These are phyloP conservation scores for Zophobas morio DNA, from an alignment of 1,140 invertebrate species.

Conservation along the genomic window DNA sequence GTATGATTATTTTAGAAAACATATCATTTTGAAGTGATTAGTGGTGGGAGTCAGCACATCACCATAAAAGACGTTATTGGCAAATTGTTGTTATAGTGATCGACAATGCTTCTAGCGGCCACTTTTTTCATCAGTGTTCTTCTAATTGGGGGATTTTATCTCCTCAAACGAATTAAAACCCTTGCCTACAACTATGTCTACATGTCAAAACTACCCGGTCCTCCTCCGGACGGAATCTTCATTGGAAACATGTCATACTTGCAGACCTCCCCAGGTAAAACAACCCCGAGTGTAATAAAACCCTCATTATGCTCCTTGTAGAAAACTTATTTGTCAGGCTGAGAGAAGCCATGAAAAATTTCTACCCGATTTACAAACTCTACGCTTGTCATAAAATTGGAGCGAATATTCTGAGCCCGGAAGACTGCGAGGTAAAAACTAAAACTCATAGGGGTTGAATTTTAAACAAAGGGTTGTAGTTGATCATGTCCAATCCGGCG, in stretches of 20 bases:
- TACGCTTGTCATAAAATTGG: constrained; percentile 5
- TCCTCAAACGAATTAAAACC: background rate
- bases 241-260: background rate
- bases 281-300: background rate
- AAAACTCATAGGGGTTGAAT: background rate
- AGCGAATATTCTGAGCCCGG: constrained; percentile 17
- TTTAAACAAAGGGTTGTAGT: constrained; percentile 1
- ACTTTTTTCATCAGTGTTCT: too few species aligned
- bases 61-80: too few species aligned
- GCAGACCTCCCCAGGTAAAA: constrained; percentile 17
- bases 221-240: background rate
- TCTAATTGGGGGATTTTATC: background rate
- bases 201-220: background rate
- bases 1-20: too few species aligned
- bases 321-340: background rate
- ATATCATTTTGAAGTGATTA: too few species aligned
- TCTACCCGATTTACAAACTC: constrained; percentile 19
- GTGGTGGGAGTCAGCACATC: too few species aligned
- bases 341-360: background rate
- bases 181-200: background rate
- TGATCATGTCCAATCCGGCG: background rate
- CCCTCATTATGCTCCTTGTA: background rate
- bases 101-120: too few species aligned
- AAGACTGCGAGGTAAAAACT: constrained; percentile 9
- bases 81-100: too few species aligned